A percentile compares a stretch with the other conserved stretches of the same genome.
phyloP scores from a whole-genome alignment of 2,888 invertebrate species.

The Drosophila kanekoi region DNA sequence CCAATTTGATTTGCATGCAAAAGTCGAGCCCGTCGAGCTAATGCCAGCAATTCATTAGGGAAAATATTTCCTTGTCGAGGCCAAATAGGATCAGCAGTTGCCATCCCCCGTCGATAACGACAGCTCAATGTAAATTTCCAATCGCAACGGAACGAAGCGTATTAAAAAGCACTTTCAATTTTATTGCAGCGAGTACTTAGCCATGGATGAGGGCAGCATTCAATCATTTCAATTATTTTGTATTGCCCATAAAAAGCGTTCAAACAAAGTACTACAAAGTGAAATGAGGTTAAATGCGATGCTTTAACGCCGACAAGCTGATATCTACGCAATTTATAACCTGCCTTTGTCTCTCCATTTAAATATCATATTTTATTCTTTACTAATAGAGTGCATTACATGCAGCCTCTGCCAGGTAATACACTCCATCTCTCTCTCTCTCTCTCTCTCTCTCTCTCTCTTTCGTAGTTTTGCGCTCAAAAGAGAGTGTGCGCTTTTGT shows the following conservation, averaged over 20 bases:
- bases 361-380: slow-evolving; percentile 48
- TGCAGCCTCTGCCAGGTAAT: slow-evolving; percentile 1
- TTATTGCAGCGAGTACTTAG: slow-evolving; percentile 46
- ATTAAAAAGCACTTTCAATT: slow-evolving; percentile 54
- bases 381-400: slow-evolving; percentile 2
- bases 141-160: slow-evolving; percentile 28
- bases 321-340: slow-evolving; percentile 34
- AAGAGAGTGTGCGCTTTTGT: background rate
- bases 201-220: slow-evolving; percentile 17
- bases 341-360: slow-evolving; percentile 28
- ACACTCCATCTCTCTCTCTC: background rate
- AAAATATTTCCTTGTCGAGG: slow-evolving; percentile 26
- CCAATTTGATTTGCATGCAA: slow-evolving; percentile 53
- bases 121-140: slow-evolving; percentile 42
- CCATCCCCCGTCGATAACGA: slow-evolving; percentile 28
- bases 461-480: no score
- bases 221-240: slow-evolving; percentile 47
- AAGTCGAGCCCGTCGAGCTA: slow-evolving; percentile 35
- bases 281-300: slow-evolving; percentile 38
- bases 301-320: slow-evolving; percentile 12
- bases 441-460: background rate
- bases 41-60: slow-evolving; percentile 51
- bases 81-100: slow-evolving; percentile 16
- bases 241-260: slow-evolving; percentile 34
- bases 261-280: slow-evolving; percentile 42